These are phyloP conservation scores for Cyanistes caeruleus DNA, from an alignment of 2,113 vertebrate genomes.

Conservation along the genomic window DNA sequence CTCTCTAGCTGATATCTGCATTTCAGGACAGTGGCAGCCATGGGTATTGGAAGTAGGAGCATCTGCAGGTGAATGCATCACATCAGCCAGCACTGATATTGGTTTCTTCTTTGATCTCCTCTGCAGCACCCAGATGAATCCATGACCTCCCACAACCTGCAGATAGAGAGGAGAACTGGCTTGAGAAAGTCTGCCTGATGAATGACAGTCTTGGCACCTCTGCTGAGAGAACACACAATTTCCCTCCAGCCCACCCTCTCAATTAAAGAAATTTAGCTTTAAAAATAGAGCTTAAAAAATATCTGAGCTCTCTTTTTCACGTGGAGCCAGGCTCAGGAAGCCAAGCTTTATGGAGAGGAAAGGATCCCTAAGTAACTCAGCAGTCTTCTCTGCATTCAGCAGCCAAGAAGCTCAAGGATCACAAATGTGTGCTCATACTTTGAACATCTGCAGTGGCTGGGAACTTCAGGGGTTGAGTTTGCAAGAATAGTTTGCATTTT, in stretches of 20 bases:
- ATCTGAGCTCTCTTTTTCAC: background rate
- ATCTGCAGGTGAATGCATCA: background rate
- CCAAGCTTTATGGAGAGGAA: background rate
- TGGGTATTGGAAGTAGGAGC: background rate
- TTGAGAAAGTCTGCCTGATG: background rate
- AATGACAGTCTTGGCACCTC: background rate
- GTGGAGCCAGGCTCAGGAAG: background rate
- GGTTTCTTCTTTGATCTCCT: background rate
- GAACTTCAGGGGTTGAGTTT: background rate
- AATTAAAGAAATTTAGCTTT: background rate
- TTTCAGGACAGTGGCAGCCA: background rate
- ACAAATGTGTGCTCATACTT: background rate
- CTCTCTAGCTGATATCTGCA: background rate
- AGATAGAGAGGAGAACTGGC: background rate
- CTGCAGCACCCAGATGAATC: background rate
- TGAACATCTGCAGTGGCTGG: background rate
- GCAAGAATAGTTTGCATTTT: conserved; percentile 9
- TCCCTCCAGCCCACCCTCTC: background rate
- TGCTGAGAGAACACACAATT: background rate
- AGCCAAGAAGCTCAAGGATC: background rate
- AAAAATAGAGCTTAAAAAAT: background rate
- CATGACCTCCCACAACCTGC: background rate
- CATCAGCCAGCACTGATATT: background rate
- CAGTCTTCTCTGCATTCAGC: background rate
- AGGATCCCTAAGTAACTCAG: background rate